A percentile compares a stretch with the other conserved stretches of the same genome.
Evolutionary conservation across 2,888 invertebrate genomes (phyloP).

Genomic region (Chloroclysta siterata): DNA sequence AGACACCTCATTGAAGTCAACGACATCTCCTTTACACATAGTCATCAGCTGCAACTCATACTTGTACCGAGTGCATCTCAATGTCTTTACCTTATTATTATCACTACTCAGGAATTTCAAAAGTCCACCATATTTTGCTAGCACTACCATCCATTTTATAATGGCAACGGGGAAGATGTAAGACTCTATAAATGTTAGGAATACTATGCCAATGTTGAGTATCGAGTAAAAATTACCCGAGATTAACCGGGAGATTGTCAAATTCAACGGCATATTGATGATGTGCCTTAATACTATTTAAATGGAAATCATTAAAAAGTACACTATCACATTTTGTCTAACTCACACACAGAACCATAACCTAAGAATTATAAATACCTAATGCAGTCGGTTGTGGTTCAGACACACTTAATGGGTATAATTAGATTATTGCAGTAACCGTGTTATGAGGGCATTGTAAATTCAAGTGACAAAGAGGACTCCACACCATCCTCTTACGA

Average conservation of each 20-base stretch:
- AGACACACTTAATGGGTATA: conserved; percentile 9
- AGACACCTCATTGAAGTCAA: conserved; percentile 49
- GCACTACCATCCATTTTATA: conserved; percentile 61
- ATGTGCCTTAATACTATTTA: not conserved
- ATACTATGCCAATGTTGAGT: conserved; percentile 52
- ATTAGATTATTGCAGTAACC: conserved; percentile 26
- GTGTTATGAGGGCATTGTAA: conserved; percentile 10
- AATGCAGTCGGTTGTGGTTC: conserved; percentile 14
- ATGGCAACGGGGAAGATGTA: conserved; percentile 60
- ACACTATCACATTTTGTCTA: not conserved
- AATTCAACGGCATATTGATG: conserved; percentile 31
- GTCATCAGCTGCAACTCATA: conserved; percentile 60
- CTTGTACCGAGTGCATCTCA: conserved; percentile 46
- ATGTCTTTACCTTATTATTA: conserved; percentile 24
- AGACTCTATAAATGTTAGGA: conserved; percentile 59
- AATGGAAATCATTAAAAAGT: too few relatives aligned
- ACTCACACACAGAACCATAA: not conserved
- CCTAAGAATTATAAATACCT: conserved; percentile 8
- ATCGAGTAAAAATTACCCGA: conserved; percentile 45
- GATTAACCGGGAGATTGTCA: conserved; percentile 43
- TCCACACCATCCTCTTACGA: too few relatives aligned
- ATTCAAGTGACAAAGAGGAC: too few relatives aligned
- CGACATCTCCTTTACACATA: conserved; percentile 37
- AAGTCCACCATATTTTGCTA: conserved; percentile 55
- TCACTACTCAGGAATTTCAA: conserved; percentile 32